Conservation (phyloP, 1,140 invertebrate genomes). For the Diachasma alloeum region DNA sequence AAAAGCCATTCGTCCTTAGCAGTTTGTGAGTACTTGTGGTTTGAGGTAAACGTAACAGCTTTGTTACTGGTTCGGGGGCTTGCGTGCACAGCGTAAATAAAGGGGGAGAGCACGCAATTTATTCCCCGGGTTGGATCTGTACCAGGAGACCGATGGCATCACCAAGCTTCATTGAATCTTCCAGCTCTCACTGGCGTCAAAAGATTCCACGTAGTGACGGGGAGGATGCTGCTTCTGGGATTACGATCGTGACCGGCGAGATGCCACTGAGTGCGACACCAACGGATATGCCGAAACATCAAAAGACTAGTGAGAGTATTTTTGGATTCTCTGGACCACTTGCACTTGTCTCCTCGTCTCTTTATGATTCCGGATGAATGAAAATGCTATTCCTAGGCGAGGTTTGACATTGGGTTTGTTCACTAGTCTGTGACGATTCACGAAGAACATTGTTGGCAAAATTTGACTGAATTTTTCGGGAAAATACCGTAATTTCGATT, state of each 20-base stretch:
- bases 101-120: slow-evolving; percentile 13
- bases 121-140: background rate
- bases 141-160: slow-evolving; percentile 2
- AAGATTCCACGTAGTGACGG: background rate
- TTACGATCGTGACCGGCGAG: slow-evolving; percentile 10
- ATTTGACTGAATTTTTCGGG: too few species aligned
- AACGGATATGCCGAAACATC: background rate
- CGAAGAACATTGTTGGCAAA: too few species aligned
- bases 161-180: slow-evolving; percentile 12
- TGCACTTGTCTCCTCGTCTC: background rate
- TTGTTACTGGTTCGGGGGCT: background rate
- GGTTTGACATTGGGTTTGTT: too few species aligned
- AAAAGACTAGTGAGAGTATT: background rate
- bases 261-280: background rate
- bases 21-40: background rate
- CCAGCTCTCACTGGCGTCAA: background rate
- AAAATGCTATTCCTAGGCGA: background rate
- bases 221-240: background rate
- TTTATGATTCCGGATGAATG: background rate
- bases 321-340: background rate
- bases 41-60: background rate
- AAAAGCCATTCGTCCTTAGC: background rate
- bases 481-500: too few species aligned
- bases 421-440: too few species aligned
- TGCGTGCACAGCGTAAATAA: slow-evolving; percentile 16